Conservation (phyloP, 2,888 invertebrate genomes). For the Folsomia candida region DNA sequence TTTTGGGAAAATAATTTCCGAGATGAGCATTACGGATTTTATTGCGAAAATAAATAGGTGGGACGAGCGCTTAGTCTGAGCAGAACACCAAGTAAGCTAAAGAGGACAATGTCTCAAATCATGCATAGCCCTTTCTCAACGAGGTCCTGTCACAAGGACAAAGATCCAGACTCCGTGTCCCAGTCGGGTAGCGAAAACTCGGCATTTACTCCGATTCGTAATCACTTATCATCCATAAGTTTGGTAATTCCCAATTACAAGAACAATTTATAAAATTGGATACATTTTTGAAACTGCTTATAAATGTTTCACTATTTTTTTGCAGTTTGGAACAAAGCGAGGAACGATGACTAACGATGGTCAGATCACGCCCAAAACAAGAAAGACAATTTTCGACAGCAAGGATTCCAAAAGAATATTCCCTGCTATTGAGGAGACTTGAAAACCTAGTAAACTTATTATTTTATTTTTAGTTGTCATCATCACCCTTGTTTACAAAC, state of each 20-base stretch:
- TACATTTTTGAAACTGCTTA: not conserved
- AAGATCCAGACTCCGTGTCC: slow-evolving; percentile 39
- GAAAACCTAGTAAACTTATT: not conserved
- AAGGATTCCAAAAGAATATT: slow-evolving; percentile 18
- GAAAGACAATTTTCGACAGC: slow-evolving; percentile 26
- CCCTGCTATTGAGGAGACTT: slow-evolving; percentile 25
- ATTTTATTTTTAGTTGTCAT: slow-evolving; percentile 16
- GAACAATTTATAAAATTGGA: not conserved
- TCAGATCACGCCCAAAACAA: slow-evolving; percentile 28
- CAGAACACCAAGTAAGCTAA: slow-evolving; percentile 89
- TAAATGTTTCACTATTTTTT: slow-evolving; percentile 9
- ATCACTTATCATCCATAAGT: slow-evolving; percentile 43
- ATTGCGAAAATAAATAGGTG: no score
- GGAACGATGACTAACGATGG: slow-evolving; percentile 17
- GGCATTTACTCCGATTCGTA: slow-evolving; percentile 40
- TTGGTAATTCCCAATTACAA: slow-evolving; percentile 31
- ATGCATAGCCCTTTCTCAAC: slow-evolving; percentile 78
- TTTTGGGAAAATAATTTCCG: not conserved
- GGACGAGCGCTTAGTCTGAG: slow-evolving; percentile 93
- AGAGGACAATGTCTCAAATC: slow-evolving; percentile 91
- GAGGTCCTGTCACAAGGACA: slow-evolving; percentile 30
- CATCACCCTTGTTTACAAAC: no score
- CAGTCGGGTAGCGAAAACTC: slow-evolving; percentile 36
- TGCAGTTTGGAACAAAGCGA: slow-evolving; percentile 30
- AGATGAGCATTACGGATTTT: no score